Percentiles rank a stretch among this genome's conserved stretches.
Conservation (phyloP, 2,888 invertebrate species). For the Lasioglossum pauxillum region DNA sequence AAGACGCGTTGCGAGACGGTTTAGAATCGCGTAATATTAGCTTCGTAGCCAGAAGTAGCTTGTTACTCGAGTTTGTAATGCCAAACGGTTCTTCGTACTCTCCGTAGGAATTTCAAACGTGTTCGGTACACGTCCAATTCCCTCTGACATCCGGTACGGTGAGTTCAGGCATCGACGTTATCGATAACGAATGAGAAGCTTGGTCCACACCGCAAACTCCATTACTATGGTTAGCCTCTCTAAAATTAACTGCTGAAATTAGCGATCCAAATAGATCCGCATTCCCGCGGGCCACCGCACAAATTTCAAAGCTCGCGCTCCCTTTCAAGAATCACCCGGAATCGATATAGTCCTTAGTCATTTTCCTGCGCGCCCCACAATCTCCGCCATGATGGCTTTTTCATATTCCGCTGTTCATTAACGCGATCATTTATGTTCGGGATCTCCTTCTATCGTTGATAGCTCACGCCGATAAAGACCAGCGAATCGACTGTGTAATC, state of each 20-base stretch:
- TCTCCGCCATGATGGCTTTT: background rate
- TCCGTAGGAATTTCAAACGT: constrained; percentile 61
- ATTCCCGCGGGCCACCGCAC: constrained; percentile 63
- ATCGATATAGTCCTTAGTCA: constrained; percentile 44
- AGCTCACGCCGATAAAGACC: background rate
- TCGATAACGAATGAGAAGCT: constrained; percentile 71
- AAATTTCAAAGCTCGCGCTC: constrained; percentile 55
- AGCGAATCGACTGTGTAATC: background rate
- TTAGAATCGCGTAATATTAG: background rate
- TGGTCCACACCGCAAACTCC: constrained; percentile 68
- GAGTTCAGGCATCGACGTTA: constrained; percentile 63
- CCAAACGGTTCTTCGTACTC: constrained; percentile 42
- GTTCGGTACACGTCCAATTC: constrained; percentile 55
- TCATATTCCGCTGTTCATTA: constrained; percentile 35
- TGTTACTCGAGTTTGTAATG: constrained; percentile 41
- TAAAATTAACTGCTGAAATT: constrained; percentile 76
- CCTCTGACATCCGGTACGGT: constrained; percentile 60
- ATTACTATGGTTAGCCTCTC: constrained; percentile 69
- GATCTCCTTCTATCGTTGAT: background rate
- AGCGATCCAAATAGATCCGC: constrained; percentile 72
- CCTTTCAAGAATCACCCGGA: constrained; percentile 52
- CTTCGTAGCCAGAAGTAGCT: constrained; percentile 28
- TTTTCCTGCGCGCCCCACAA: constrained; percentile 17
- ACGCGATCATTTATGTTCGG: background rate
- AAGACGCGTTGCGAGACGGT: background rate